Evolutionary conservation across 2,797 vertebrate genomes (phyloP).

Genomic region (Lacerta viridis): DNA sequence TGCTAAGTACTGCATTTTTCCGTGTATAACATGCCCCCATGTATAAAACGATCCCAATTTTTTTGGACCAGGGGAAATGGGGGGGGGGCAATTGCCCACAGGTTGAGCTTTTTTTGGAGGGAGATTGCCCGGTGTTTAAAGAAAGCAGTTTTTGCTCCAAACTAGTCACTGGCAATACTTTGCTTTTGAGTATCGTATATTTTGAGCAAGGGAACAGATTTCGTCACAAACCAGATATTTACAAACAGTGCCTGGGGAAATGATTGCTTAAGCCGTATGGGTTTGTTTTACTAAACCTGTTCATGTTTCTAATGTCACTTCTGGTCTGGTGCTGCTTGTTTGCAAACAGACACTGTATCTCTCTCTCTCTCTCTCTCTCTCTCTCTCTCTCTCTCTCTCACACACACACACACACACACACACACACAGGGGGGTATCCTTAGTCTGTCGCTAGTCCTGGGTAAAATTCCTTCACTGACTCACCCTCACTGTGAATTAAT

Average conservation of each 20-base stretch:
- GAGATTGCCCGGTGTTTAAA: too few species aligned
- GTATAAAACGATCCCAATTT: too few species aligned
- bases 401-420: too few species aligned
- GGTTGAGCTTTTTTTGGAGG: too few species aligned
- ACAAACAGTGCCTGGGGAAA: neutral
- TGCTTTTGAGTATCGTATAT: neutral
- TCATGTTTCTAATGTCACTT: neutral
- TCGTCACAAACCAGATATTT: neutral
- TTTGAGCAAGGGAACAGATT: neutral
- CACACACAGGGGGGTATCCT: neutral
- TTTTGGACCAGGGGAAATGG: too few species aligned
- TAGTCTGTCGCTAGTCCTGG: neutral
- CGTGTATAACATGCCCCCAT: too few species aligned
- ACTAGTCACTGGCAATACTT: neutral
- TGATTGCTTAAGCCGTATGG: neutral
- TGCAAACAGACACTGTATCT: neutral
- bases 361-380: too few species aligned
- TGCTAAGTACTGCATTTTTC: too few species aligned
- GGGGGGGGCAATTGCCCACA: too few species aligned
- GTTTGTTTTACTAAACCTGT: neutral
- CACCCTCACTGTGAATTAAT: neutral
- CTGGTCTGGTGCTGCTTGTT: neutral
- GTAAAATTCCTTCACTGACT: too few species aligned
- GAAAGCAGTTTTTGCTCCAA: too few species aligned
- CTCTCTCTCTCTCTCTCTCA: too few species aligned